Evolutionary conservation across 2,888 invertebrate species (phyloP).

Genomic region (Drosophila histrio): DNA sequence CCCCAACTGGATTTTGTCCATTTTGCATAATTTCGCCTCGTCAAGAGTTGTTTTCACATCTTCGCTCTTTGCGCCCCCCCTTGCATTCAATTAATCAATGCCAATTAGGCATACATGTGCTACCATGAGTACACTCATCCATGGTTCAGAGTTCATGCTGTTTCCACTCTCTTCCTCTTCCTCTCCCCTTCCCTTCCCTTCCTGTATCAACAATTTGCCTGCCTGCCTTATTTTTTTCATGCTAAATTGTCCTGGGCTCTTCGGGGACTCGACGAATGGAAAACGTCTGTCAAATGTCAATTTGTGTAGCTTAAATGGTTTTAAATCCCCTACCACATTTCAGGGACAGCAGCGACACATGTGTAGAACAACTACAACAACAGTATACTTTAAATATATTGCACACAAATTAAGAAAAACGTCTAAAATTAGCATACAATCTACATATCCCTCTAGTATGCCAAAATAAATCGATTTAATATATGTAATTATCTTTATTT

Average conservation of each 20-base stretch:
- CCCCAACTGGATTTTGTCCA: background rate
- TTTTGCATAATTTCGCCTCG: constrained; percentile 23
- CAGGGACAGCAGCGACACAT: background rate
- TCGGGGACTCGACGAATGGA: constrained; percentile 24
- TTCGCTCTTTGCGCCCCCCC: background rate
- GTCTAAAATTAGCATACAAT: background rate
- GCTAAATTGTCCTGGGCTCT: constrained; percentile 15
- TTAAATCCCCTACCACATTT: constrained; percentile 24
- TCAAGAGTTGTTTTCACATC: constrained; percentile 27
- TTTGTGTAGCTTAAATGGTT: constrained; percentile 37
- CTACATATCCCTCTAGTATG: background rate
- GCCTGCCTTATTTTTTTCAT: constrained; percentile 1
- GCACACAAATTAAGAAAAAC: background rate
- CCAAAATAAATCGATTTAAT: background rate
- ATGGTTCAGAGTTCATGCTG: constrained; percentile 23
- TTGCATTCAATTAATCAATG: constrained; percentile 37
- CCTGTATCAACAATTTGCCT: too few relatives aligned
- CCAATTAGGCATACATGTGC: constrained; percentile 37
- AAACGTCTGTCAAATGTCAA: constrained; percentile 50
- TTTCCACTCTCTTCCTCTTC: background rate
- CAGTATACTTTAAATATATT: background rate
- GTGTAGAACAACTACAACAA: constrained; percentile 1
- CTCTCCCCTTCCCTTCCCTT: background rate
- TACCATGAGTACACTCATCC: constrained; percentile 2
- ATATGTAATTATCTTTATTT: background rate